Evolutionary conservation across 2,888 invertebrate species (phyloP).

Genomic region (Melanostoma mellinum): DNA sequence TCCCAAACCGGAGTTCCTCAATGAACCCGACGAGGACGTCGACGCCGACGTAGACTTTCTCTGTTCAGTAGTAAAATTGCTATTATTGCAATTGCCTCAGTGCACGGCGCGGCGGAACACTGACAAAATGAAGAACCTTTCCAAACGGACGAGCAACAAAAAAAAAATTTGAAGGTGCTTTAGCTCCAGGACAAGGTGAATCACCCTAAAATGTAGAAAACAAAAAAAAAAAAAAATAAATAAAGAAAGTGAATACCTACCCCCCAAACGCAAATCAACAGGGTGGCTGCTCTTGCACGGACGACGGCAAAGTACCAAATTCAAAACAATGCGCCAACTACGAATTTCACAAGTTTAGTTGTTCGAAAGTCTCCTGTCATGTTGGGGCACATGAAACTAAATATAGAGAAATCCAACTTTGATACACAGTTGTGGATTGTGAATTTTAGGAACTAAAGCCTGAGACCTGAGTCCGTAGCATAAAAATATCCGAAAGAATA

Average conservation of each 20-base stretch:
- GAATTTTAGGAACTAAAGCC: not conserved
- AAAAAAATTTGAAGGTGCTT: slow-evolving; percentile 50
- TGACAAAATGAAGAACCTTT: slow-evolving; percentile 28
- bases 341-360: not conserved
- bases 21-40: slow-evolving; percentile 30
- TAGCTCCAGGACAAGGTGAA: slow-evolving; percentile 38
- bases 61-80: slow-evolving; percentile 30
- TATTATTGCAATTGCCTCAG: slow-evolving; percentile 12
- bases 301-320: not conserved
- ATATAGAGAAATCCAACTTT: slow-evolving; percentile 1
- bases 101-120: not conserved
- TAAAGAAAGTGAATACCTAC: not conserved
- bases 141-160: slow-evolving; percentile 3
- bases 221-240: slow-evolving; percentile 13
- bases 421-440: slow-evolving; percentile 5
- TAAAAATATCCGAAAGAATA: slow-evolving; percentile 3
- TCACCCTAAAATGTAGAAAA: slow-evolving; percentile 46
- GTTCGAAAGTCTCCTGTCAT: not conserved
- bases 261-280: slow-evolving; percentile 45
- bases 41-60: slow-evolving; percentile 18
- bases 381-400: no score
- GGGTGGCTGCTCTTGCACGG: slow-evolving; percentile 25
- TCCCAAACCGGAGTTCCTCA: slow-evolving; percentile 2
- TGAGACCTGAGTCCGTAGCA: no score
- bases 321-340: not conserved